A percentile compares a stretch with the other conserved stretches of the same genome.
These are phyloP conservation scores for Mnemiopsis leidyi DNA, from an alignment of 37 sponge, comb jelly and placozoan species.

Conservation along the genomic window DNA sequence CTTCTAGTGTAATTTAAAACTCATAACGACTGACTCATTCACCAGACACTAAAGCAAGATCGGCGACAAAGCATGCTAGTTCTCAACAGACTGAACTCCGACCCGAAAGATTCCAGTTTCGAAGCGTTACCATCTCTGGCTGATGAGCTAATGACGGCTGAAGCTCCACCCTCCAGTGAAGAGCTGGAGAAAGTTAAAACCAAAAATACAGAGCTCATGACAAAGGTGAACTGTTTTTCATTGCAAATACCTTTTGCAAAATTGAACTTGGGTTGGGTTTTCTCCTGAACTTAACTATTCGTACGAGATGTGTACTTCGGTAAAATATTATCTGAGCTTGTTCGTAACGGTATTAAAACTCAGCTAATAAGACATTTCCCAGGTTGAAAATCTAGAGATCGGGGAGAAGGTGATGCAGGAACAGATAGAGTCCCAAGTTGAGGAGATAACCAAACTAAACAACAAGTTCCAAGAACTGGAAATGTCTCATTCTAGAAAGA, in stretches of 20 bases:
- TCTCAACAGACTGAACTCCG: neutral
- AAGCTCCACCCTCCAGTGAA: neutral
- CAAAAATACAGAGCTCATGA: neutral
- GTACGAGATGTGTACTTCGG: too few species aligned
- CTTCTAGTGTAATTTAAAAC: slow-evolving; percentile 17
- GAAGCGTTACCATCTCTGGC: slow-evolving; percentile 38
- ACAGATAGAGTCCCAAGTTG: slow-evolving; percentile 30
- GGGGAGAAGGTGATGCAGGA: slow-evolving; percentile 59
- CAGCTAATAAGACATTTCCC: neutral
- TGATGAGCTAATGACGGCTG: slow-evolving; percentile 35
- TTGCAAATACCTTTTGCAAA: too few species aligned
- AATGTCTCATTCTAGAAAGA: neutral
- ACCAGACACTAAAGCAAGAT: neutral
- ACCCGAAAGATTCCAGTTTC: neutral
- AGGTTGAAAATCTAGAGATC: slow-evolving; percentile 24
- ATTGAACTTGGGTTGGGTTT: too few species aligned
- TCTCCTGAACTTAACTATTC: too few species aligned
- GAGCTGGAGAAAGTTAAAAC: neutral
- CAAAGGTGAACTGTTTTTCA: too few species aligned
- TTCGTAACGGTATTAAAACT: too few species aligned
- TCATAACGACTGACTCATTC: neutral
- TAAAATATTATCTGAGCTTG: too few species aligned
- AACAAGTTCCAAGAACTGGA: slow-evolving; percentile 12
- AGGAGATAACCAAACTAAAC: neutral
- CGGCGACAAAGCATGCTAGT: neutral